Conservation (phyloP, 2,888 invertebrate species). For the Dorcus hopei region DNA sequence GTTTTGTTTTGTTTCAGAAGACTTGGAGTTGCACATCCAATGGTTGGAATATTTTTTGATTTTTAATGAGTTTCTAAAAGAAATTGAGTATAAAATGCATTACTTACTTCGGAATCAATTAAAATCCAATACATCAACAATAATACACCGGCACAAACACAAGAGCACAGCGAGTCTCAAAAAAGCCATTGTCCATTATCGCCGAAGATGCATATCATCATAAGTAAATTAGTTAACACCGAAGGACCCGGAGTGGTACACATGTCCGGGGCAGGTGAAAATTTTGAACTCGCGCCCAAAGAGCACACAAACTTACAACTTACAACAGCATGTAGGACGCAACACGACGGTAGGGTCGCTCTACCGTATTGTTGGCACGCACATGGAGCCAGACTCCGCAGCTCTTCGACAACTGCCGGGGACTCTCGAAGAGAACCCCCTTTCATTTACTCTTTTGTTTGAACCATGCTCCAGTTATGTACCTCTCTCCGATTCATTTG, state of each 20-base stretch:
- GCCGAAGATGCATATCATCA: neutral
- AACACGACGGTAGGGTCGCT: conserved; percentile 8
- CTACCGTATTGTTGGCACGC: conserved; percentile 1
- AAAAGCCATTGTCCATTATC: neutral
- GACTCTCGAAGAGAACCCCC: conserved; percentile 22
- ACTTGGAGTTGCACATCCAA: no score
- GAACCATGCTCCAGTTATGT: conserved; percentile 8
- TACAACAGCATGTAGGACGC: neutral
- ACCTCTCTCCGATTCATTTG: conserved; percentile 1
- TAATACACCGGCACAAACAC: neutral
- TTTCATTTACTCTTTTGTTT: conserved; percentile 24
- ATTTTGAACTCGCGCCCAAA: conserved; percentile 2
- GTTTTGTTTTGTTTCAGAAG: no score
- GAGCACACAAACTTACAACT: neutral
- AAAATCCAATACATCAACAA: neutral
- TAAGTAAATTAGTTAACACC: neutral
- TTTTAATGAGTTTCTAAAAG: no score
- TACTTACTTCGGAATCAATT: neutral
- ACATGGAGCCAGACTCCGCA: conserved; percentile 21
- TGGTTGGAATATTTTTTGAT: no score
- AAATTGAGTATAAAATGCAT: neutral
- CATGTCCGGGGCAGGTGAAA: neutral
- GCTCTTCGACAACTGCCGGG: conserved; percentile 26
- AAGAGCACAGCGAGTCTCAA: neutral
- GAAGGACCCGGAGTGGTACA: neutral